Conservation (phyloP, 2,113 vertebrate species). For the Leiothrix lutea region DNA sequence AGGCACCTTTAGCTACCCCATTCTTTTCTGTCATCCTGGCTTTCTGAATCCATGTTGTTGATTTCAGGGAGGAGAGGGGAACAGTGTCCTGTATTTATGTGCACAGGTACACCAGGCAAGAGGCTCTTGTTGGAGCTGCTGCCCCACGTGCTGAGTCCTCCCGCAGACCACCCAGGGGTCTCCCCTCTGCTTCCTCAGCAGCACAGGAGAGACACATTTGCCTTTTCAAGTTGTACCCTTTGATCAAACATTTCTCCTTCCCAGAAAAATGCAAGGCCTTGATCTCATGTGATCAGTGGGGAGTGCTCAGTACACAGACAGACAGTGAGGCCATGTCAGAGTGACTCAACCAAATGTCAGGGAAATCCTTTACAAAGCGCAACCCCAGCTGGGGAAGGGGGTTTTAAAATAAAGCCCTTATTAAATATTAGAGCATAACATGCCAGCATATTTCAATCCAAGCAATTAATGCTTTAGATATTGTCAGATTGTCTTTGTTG, state of each 20-base stretch:
- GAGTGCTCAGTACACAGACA: background rate
- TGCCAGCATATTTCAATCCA: background rate
- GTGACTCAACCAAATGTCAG: background rate
- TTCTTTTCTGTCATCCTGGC: background rate
- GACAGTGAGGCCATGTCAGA: background rate
- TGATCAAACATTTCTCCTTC: background rate
- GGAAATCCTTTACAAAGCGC: background rate
- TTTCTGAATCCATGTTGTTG: background rate
- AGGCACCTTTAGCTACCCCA: background rate
- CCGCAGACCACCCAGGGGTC: fast-evolving
- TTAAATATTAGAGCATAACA: background rate
- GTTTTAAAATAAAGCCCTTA: background rate
- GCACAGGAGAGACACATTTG: too few relatives aligned
- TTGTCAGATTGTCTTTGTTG: background rate
- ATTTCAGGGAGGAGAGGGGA: background rate
- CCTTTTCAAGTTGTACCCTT: background rate
- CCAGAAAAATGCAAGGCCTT: background rate
- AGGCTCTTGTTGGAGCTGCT: fast-evolving
- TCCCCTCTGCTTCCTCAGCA: background rate
- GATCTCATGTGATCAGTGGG: background rate
- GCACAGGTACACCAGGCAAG: background rate
- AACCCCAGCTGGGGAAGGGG: background rate
- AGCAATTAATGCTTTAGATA: background rate
- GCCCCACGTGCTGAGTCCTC: too few relatives aligned
- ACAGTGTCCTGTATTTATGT: background rate